Conservation (phyloP, 2,888 invertebrate species). For the Argyresthia goedartella region DNA sequence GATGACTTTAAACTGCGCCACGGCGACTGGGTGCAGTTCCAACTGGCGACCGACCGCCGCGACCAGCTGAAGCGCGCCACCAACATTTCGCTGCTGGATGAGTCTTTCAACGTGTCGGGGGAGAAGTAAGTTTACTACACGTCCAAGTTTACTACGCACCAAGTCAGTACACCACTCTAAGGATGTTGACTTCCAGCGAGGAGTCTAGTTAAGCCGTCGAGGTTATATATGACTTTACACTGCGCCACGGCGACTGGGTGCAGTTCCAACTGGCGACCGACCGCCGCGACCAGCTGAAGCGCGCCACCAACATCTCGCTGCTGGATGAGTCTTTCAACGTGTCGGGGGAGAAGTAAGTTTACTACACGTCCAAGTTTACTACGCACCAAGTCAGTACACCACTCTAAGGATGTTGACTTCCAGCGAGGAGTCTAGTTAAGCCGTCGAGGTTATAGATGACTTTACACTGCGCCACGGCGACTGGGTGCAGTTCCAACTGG, state of each 20-base stretch:
- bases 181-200: not conserved
- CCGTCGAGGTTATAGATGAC: too few species aligned
- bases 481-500: constrained; percentile 95
- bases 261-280: constrained; percentile 97
- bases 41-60: constrained; percentile 94
- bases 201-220: not conserved
- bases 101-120: constrained; percentile 92
- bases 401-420: too few species aligned
- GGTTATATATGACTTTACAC: constrained; percentile 94
- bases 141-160: constrained; percentile 3
- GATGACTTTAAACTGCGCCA: constrained; percentile 93
- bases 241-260: constrained; percentile 96
- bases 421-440: not conserved
- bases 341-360: constrained; percentile 77
- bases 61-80: constrained; percentile 96
- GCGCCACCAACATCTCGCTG: constrained; percentile 93
- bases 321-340: constrained; percentile 93
- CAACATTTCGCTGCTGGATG: constrained; percentile 89
- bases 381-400: too few species aligned
- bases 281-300: constrained; percentile 91
- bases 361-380: too few species aligned
- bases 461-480: constrained; percentile 94
- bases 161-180: too few species aligned
- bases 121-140: constrained; percentile 65
- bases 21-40: constrained; percentile 97